A percentile compares a stretch with the other conserved stretches of the same genome.
These are phyloP conservation scores for Falco columbarius DNA, from an alignment of 2,797 vertebrate genomes.

Conservation along the genomic window DNA sequence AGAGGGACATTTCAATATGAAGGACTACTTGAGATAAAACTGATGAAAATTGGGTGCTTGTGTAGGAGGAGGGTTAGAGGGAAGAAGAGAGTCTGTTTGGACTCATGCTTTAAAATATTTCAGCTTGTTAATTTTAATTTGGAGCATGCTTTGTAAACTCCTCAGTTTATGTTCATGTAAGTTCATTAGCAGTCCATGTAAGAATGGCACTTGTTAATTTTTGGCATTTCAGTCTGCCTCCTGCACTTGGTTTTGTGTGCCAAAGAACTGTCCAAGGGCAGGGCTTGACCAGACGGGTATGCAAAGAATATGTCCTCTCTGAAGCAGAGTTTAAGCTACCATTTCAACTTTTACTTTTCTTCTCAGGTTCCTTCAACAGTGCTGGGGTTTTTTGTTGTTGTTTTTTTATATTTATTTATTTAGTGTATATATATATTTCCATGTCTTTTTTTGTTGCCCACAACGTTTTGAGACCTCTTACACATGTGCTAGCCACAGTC, in stretches of 20 bases:
- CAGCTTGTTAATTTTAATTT: background rate
- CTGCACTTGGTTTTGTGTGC: background rate
- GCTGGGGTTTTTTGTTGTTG: background rate
- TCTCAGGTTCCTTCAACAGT: background rate
- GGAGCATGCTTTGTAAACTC: background rate
- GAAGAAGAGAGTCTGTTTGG: background rate
- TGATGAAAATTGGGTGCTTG: background rate
- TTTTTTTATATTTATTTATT: background rate
- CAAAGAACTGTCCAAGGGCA: background rate
- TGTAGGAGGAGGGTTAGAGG: background rate
- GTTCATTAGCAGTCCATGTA: background rate
- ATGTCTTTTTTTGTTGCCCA: background rate
- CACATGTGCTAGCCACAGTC: background rate
- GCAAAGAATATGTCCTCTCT: background rate
- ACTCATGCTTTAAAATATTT: background rate
- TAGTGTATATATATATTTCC: rapidly evolving
- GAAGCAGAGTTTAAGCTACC: background rate
- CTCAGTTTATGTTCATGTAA: no score
- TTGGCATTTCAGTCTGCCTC: background rate
- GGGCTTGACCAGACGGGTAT: background rate
- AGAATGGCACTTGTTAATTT: background rate
- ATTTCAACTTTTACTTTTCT: background rate
- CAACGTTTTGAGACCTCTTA: background rate
- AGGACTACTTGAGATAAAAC: background rate
- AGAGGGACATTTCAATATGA: background rate